These are phyloP conservation scores for Chloroclystis v-ata DNA, from an alignment of 2,888 invertebrate species.

Conservation along the genomic window DNA sequence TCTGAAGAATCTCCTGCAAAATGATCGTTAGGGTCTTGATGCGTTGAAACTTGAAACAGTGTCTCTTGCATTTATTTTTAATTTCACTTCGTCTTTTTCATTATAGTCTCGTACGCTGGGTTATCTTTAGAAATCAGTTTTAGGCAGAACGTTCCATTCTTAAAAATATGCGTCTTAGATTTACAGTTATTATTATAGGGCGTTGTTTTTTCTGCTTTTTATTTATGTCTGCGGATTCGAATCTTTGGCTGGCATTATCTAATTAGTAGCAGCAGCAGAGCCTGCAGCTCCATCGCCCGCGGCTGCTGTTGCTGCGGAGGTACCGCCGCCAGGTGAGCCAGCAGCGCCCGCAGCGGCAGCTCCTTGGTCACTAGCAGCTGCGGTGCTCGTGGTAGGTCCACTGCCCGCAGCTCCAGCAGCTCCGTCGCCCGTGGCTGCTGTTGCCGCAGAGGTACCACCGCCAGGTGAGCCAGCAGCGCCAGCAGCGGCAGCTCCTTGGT, in stretches of 20 bases:
- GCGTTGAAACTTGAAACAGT: background rate
- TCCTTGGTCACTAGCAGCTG: no score
- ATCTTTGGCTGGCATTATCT: background rate
- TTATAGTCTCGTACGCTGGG: background rate
- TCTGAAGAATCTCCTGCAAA: background rate
- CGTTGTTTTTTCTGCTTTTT: conserved; percentile 7
- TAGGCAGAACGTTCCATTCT: background rate
- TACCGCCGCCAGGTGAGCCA: background rate
- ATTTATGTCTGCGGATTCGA: background rate
- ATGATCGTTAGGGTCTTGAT: background rate
- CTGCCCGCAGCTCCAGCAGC: no score
- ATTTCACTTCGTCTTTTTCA: background rate
- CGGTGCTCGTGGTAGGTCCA: no score
- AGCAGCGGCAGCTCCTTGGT: background rate
- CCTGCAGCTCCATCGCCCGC: background rate
- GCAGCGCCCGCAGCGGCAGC: background rate
- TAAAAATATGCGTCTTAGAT: conserved; percentile 6
- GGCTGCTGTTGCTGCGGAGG: background rate
- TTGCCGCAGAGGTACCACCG: background rate
- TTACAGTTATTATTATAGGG: background rate
- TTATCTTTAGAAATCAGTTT: background rate
- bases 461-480: background rate
- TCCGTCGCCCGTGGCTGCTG: no score
- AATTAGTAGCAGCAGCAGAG: background rate
- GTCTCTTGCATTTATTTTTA: background rate